Conservation (phyloP, 2,797 vertebrate species). For the Gadopsis marmoratus region DNA sequence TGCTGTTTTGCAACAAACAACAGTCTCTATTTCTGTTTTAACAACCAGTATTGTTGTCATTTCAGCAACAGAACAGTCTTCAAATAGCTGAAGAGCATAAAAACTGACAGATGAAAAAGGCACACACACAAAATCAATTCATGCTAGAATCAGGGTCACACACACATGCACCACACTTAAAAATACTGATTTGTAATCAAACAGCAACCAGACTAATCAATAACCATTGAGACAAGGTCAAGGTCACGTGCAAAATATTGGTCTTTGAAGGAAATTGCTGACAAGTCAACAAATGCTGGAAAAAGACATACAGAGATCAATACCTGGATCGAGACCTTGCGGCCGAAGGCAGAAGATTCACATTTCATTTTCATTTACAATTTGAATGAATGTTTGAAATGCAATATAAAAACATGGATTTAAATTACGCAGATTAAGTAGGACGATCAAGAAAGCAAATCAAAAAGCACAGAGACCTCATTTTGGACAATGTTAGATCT, state of each 20-base stretch:
- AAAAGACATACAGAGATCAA: constrained; percentile 12
- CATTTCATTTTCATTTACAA: constrained; percentile 8
- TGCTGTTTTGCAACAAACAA: constrained; percentile 28
- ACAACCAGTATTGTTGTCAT: constrained; percentile 17
- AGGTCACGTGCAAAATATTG: constrained; percentile 11
- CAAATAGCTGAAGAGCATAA: constrained; percentile 19
- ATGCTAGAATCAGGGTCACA: constrained; percentile 6
- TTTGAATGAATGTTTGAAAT: constrained; percentile 16
- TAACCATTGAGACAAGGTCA: constrained; percentile 47
- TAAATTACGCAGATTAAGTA: not conserved
- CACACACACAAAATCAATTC: constrained; percentile 20
- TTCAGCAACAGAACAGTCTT: constrained; percentile 14
- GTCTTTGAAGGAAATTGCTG: constrained; percentile 1
- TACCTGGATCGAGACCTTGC: constrained; percentile 18
- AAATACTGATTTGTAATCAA: constrained; percentile 46
- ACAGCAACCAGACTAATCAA: constrained; percentile 57
- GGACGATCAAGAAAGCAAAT: constrained; percentile 4
- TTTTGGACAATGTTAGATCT: not conserved
- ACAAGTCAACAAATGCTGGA: constrained; percentile 15
- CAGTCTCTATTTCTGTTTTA: constrained; percentile 15
- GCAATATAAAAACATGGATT: constrained; percentile 7
- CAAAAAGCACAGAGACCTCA: not conserved
- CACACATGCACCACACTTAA: constrained; percentile 15
- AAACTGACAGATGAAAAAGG: constrained; percentile 16
- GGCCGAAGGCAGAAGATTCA: constrained; percentile 13